phyloP scores from a whole-genome alignment of 2,888 invertebrate species.

The Mesoligia furuncula region DNA sequence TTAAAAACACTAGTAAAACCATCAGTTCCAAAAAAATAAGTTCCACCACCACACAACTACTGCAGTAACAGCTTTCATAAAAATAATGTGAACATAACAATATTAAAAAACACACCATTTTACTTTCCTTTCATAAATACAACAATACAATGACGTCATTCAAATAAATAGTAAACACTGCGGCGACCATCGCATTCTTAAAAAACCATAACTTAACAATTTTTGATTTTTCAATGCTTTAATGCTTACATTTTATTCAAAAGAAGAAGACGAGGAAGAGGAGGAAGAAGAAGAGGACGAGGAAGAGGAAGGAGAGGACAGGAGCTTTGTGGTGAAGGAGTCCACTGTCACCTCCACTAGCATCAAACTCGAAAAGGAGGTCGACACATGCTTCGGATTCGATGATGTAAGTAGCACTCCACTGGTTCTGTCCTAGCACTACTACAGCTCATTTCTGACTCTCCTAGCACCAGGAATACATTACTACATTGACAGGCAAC shows the following conservation, averaged over 20 bases:
- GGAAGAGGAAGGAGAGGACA: constrained; percentile 56
- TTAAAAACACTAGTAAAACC: background rate
- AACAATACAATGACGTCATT: background rate
- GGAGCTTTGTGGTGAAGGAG: constrained; percentile 65
- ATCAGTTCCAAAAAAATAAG: background rate
- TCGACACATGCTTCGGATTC: constrained; percentile 96
- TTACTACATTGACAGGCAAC: background rate
- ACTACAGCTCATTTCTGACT: background rate
- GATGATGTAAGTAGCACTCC: constrained; percentile 92
- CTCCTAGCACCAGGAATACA: background rate
- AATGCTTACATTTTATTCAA: background rate
- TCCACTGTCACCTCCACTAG: constrained; percentile 70
- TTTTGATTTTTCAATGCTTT: background rate
- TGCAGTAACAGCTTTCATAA: background rate
- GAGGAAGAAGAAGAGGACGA: constrained; percentile 79
- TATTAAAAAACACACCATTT: background rate
- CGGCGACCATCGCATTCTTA: background rate
- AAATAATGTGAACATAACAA: accelerated
- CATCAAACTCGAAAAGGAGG: constrained; percentile 91
- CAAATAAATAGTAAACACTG: background rate
- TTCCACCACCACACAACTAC: background rate
- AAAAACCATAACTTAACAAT: background rate
- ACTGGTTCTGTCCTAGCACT: background rate
- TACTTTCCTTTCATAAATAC: background rate
- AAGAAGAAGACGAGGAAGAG: constrained; percentile 9